phyloP scores from a whole-genome alignment of 2,113 vertebrate species.

The Centropus unirufus region DNA sequence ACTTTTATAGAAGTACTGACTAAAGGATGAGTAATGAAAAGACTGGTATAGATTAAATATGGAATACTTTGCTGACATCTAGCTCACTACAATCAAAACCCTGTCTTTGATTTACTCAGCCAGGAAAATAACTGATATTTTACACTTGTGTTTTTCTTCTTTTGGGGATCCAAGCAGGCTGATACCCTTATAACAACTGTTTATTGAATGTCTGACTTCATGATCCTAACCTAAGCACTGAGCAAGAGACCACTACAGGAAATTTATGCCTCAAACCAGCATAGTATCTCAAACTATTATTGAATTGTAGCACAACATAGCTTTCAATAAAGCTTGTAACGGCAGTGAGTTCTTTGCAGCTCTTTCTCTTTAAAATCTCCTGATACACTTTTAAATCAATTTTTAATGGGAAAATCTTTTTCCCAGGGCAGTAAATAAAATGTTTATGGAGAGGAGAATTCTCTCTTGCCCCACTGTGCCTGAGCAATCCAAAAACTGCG shows the following conservation, averaged over 20 bases:
- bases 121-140: constrained; percentile 39
- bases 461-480: not conserved
- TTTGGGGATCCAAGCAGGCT: not conserved
- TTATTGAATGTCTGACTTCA: constrained; percentile 52
- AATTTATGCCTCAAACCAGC: constrained; percentile 60
- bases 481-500: not conserved
- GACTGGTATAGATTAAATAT: not conserved
- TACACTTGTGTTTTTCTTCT: constrained; percentile 17
- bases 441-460: not conserved
- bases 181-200: constrained; percentile 55
- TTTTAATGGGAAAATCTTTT: constrained; percentile 1
- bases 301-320: constrained; percentile 51
- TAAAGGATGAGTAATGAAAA: not conserved
- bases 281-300: constrained; percentile 45
- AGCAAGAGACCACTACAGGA: constrained; percentile 27
- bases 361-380: constrained; percentile 49
- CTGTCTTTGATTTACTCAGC: constrained; percentile 43
- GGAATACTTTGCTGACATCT: constrained; percentile 4
- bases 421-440: constrained; percentile 33
- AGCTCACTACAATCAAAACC: not conserved
- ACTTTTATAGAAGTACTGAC: not conserved
- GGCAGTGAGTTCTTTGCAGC: constrained; percentile 18
- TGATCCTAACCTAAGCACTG: constrained; percentile 54
- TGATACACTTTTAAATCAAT: constrained; percentile 57
- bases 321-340: constrained; percentile 52